Evolutionary conservation across 2,888 invertebrate species (phyloP).

Genomic region (Fragum fragum): DNA sequence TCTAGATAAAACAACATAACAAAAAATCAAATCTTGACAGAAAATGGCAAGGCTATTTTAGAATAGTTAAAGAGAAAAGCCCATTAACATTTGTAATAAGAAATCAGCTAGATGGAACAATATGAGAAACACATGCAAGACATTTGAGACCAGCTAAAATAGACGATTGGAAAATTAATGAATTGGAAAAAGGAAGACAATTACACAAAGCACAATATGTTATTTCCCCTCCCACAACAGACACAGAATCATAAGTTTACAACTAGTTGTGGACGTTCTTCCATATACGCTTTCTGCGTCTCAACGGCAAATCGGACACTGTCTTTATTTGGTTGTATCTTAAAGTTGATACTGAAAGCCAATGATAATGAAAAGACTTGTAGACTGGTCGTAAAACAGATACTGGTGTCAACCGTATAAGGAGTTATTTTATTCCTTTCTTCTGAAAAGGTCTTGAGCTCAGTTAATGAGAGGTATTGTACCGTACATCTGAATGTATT

Average conservation of each 20-base stretch:
- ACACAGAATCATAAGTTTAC: background rate
- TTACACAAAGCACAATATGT: conserved; percentile 1
- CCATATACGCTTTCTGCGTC: background rate
- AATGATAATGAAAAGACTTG: background rate
- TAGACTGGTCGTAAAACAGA: background rate
- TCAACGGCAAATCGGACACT: background rate
- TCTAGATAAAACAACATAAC: conserved; percentile 38
- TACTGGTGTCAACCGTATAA: background rate
- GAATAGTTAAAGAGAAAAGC: conserved; percentile 36
- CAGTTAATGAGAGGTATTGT: background rate
- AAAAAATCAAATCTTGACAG: conserved; percentile 38
- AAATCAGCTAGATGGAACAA: conserved; percentile 31
- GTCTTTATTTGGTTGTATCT: background rate
- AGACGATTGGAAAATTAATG: conserved; percentile 33
- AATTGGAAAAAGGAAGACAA: background rate
- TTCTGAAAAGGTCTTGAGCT: conserved; percentile 7
- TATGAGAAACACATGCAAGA: conserved; percentile 25
- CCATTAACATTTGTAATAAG: conserved; percentile 32
- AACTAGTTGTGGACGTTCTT: conserved; percentile 4
- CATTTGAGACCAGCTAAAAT: conserved; percentile 35
- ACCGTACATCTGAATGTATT: background rate
- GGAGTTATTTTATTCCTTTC: background rate
- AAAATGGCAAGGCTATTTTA: conserved; percentile 40
- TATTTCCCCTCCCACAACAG: background rate
- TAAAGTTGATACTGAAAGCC: conserved; percentile 6